Evolutionary conservation across 2,797 vertebrate genomes (phyloP), one percentile per base, ranked within the genome.

Genomic region (Serranus cabrilla): DNA sequence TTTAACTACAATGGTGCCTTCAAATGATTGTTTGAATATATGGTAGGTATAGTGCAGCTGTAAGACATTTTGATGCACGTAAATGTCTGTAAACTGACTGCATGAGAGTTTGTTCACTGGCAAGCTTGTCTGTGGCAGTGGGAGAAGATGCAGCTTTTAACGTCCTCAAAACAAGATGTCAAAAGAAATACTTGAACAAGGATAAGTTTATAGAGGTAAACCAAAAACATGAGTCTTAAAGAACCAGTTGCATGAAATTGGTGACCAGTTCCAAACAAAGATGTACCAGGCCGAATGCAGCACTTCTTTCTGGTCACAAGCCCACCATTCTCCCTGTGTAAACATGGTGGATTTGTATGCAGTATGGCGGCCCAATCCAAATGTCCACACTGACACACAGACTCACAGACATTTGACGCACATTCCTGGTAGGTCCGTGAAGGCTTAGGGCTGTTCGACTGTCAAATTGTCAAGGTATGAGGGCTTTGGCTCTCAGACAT

Each of bases 21-120:
- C 25, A 73, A 55, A 72, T 74, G 31, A 55, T 23, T 54, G 45
- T 71, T 60, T 82, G 50, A 60, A 50, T 58, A 1, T 45, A 9
- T 42, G 18, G 3, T 47, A 46, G 54, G 18, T 68, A 5, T n/a
- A 56, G 46, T 25, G 16, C 27, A 23, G 16, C 68, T 54, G 11
- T 51, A 12, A 57, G 31, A 42, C n/a, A 55, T 43, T 76, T 25
- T 49, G 11, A 73, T 45, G 20, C 57, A 37, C 61, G 21, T 17
- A 73, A 74, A 74, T 49, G 18, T 4, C 57, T 47, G 45, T 7
- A 18, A 21, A 55, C 42, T 43, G 20, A 60, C 59, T 51, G 12
- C 10, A 34, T 14, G n/a, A 55, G 14, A 27, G 18, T 67, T 66
- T 62, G 21, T 40, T 70, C 43, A 18, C 2, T 42, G 31, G 21